These are phyloP conservation scores for Catharus fuscescens DNA, from an alignment of 2,113 vertebrate genomes.

Conservation along the genomic window DNA sequence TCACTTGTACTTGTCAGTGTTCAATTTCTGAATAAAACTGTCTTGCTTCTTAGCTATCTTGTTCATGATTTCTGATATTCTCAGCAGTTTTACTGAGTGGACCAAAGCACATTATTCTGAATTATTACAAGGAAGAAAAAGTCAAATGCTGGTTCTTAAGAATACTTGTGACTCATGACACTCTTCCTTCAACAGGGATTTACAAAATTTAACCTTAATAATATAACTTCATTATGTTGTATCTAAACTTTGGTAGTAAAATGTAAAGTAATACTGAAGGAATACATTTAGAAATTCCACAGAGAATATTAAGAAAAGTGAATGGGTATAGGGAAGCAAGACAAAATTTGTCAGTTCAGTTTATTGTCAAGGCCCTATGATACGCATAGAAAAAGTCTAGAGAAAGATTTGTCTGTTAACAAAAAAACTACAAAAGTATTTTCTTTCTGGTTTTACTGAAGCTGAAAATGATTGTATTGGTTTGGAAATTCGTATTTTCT, in stretches of 20 bases:
- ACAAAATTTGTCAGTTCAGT: neutral
- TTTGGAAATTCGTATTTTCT: rapidly evolving
- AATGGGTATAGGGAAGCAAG: rapidly evolving
- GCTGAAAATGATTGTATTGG: neutral
- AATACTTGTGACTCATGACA: neutral
- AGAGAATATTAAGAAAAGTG: neutral
- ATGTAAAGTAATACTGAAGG: neutral
- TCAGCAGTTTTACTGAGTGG: neutral
- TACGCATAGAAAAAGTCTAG: neutral
- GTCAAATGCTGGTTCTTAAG: neutral
- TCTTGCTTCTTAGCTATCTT: neutral
- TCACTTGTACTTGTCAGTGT: neutral
- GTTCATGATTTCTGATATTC: neutral
- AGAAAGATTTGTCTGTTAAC: neutral
- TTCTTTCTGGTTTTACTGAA: neutral
- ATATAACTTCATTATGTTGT: neutral
- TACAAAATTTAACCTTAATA: neutral
- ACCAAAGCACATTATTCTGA: neutral
- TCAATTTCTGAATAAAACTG: neutral
- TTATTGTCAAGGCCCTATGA: neutral
- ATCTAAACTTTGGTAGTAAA: neutral
- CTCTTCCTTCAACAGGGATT: neutral
- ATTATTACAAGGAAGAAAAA: neutral
- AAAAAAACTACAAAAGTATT: neutral
- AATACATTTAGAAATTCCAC: neutral